A percentile compares a stretch with the other conserved stretches of the same genome.
Evolutionary conservation across 2,888 invertebrate genomes (phyloP).

Genomic region (Nephrotoma flavescens): DNA sequence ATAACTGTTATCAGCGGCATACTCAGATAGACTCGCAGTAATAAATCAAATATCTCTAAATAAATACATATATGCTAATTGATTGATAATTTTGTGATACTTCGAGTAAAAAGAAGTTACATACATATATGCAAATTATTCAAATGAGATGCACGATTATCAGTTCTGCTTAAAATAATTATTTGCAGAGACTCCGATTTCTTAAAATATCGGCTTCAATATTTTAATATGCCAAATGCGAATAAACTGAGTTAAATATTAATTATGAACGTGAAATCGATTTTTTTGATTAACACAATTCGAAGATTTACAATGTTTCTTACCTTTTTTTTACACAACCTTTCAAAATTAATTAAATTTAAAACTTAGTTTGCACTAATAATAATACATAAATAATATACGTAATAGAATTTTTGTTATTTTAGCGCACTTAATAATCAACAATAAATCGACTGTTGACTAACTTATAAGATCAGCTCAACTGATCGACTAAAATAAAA

Average conservation of each 20-base stretch:
- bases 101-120: neutral
- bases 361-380: neutral
- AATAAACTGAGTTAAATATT: neutral
- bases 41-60: neutral
- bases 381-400: neutral
- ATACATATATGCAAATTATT: neutral
- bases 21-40: neutral
- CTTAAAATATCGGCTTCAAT: neutral
- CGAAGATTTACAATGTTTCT: neutral
- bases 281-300: neutral
- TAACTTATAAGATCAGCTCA: neutral
- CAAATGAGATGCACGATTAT: neutral
- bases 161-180: neutral
- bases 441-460: neutral
- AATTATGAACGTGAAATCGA: neutral
- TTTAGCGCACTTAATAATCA: neutral
- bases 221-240: neutral
- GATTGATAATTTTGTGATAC: neutral
- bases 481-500: neutral
- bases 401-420: neutral
- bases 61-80: neutral
- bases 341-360: neutral
- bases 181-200: neutral
- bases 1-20: neutral
- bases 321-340: neutral